Evolutionary conservation across 1,140 invertebrate genomes (phyloP), one percentile per base, ranked within the genome.

Genomic region (Battus philenor): DNA sequence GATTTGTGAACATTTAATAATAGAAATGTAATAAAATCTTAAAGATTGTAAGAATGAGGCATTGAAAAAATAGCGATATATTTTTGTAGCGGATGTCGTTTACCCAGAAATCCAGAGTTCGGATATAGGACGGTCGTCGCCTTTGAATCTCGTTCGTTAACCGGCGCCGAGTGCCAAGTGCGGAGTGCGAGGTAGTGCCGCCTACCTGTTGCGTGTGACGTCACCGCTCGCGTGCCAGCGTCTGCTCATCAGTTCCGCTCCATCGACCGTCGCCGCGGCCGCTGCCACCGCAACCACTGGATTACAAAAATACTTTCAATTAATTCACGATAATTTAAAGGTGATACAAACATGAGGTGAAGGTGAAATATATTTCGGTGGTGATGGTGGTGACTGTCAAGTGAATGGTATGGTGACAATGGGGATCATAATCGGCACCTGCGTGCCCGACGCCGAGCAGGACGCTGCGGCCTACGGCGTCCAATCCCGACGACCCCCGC

Each of bases 401-500:
- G 56, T 62, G n/a, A n/a, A n/a, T n/a, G 54, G 48, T 50, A 59
- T 66, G 58, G 61, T 68, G 68, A 57, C 5, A 57, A 93, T 93
- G 92, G 92, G 92, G 62, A 90, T 93, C 64, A 91, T 93, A 62
- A 91, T 93, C 44, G 92, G 91, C 59, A 92, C 91, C 45, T 93
- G 92, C 69, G 87, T 93, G 50, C 89, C 89, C 18, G 91, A 91
- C 63, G 80, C 87, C 10, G 91, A 92, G 71, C 87, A 88, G n/a
- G 90, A 92, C 60, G 71, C 85, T 7, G 77, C 56, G 41, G 71
- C 80, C 8, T 85, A 85, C 53, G 78, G 81, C 6, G 60, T 64
- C 3, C 80, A 80, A 55, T 44, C 53, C 9, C 38, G 74, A 11
- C 55, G 77, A 4, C 70, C 77, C 13, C 72, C 74, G 5, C 50